Conservation (phyloP, 2,797 vertebrate species). For the Chaunax sp. region DNA sequence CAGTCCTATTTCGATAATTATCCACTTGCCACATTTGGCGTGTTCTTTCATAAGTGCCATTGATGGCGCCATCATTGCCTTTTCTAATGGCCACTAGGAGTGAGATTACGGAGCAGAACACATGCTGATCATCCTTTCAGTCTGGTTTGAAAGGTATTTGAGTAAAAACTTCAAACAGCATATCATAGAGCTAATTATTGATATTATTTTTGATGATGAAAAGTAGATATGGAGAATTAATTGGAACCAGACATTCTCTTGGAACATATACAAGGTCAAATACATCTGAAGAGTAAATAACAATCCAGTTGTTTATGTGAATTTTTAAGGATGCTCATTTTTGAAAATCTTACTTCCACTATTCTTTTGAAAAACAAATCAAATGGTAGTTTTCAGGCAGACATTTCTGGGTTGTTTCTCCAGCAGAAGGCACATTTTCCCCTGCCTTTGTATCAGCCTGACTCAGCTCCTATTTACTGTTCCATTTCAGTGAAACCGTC, state of each 20-base stretch:
- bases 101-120: conserved; percentile 14
- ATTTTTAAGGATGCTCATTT: too few species aligned
- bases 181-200: conserved; percentile 2
- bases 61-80: conserved; percentile 6
- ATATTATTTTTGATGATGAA: not conserved
- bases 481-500: conserved; percentile 51
- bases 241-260: too few species aligned
- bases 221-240: too few species aligned
- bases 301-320: too few species aligned
- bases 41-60: conserved; percentile 7
- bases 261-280: too few species aligned
- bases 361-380: conserved; percentile 39
- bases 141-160: not conserved
- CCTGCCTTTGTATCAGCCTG: conserved; percentile 12
- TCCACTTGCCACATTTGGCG: conserved; percentile 24
- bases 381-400: conserved; percentile 14
- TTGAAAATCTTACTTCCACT: too few species aligned
- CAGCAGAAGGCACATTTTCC: conserved; percentile 12
- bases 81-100: conserved; percentile 9
- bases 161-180: conserved; percentile 41
- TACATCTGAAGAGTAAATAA: too few species aligned
- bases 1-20: conserved; percentile 32
- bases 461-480: conserved; percentile 30
- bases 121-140: too few species aligned
- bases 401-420: conserved; percentile 4